A percentile compares a stretch with the other conserved stretches of the same genome.
phyloP scores from a whole-genome alignment of 2,113 vertebrate genomes.

The Cynocephalus volans region DNA sequence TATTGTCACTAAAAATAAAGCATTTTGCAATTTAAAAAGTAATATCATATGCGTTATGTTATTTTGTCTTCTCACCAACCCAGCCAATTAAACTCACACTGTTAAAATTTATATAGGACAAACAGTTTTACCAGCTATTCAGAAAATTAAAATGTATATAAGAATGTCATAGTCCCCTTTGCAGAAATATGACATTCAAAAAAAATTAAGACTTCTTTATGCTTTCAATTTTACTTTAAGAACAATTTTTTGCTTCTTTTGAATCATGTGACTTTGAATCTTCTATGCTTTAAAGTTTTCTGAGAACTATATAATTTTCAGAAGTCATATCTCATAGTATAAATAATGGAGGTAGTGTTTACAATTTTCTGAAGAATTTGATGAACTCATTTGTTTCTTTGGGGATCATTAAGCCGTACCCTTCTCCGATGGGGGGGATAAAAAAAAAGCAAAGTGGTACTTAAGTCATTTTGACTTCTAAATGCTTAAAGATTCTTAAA shows the following conservation, averaged over 20 bases:
- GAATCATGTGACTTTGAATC: not conserved
- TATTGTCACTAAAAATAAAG: not conserved
- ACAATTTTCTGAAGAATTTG: not conserved
- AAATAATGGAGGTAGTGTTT: not conserved
- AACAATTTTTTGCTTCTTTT: not conserved
- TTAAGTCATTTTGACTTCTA: not conserved
- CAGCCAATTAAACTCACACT: not conserved
- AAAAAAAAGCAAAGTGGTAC: not conserved
- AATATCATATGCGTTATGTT: not conserved
- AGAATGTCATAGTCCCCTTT: not conserved
- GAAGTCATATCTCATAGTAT: not conserved
- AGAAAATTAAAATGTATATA: not conserved
- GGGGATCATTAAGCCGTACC: not conserved
- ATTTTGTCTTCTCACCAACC: not conserved
- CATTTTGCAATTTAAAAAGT: conserved; percentile 35
- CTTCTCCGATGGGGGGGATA: not conserved
- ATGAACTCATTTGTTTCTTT: not conserved
- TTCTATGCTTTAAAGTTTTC: not conserved
- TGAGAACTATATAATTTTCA: not conserved
- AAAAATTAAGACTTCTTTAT: not conserved
- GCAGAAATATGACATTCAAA: not conserved
- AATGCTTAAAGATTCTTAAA: not conserved
- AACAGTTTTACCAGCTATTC: not conserved
- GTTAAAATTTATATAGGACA: not conserved
- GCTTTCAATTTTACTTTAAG: not conserved